Percentiles rank a stretch among this genome's conserved stretches.
These are phyloP conservation scores for Jacana jacana DNA, from an alignment of 2,113 vertebrate genomes.

Conservation along the genomic window DNA sequence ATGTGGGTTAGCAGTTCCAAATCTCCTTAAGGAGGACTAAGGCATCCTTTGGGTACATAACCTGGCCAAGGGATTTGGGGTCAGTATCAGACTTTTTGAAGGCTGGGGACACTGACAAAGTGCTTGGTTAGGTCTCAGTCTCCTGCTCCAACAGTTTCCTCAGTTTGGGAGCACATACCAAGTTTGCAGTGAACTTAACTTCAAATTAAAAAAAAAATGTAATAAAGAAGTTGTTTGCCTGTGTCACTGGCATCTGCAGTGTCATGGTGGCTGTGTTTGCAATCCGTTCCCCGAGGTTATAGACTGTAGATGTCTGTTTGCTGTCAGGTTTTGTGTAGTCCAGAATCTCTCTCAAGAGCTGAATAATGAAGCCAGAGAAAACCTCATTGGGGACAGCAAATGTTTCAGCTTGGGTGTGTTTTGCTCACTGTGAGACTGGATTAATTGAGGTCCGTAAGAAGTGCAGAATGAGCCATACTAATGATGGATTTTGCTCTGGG, in stretches of 20 bases:
- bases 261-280: neutral
- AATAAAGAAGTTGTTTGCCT: neutral
- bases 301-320: neutral
- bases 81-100: neutral
- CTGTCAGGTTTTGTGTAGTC: neutral
- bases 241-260: neutral
- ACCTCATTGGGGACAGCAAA: fast-evolving
- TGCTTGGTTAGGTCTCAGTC: neutral
- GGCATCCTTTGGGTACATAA: neutral
- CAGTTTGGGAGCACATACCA: neutral
- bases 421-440: neutral
- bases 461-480: neutral
- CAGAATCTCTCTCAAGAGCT: neutral
- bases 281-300: neutral
- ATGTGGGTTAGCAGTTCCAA: neutral
- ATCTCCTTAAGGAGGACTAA: neutral
- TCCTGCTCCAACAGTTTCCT: neutral
- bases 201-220: neutral
- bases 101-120: neutral
- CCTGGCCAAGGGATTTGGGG: neutral
- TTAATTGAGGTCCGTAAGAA: neutral
- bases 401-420: neutral
- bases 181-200: neutral
- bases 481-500: neutral
- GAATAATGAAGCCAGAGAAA: neutral